phyloP scores from a whole-genome alignment of 2,797 vertebrate species.

The Carduelis carduelis region DNA sequence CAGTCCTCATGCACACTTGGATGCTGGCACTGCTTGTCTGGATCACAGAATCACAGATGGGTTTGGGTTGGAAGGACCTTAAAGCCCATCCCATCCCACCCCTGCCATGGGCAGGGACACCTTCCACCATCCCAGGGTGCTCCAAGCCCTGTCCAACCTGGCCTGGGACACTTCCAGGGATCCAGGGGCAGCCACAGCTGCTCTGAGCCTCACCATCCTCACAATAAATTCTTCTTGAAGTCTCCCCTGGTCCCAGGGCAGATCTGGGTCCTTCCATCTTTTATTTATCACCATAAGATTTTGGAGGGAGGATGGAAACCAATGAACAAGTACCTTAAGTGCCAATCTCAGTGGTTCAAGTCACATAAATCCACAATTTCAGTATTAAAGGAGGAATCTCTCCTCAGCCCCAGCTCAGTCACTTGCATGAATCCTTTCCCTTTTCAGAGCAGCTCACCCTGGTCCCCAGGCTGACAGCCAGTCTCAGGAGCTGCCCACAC shows the following conservation, averaged over 20 bases:
- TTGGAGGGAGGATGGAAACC: background rate
- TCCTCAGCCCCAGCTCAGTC: background rate
- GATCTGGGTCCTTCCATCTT: background rate
- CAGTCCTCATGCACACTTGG: background rate
- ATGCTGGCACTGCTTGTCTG: background rate
- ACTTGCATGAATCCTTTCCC: background rate
- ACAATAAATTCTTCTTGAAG: background rate
- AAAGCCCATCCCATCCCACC: accelerated
- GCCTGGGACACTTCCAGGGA: background rate
- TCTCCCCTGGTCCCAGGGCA: background rate
- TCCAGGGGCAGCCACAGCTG: background rate
- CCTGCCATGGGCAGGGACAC: background rate
- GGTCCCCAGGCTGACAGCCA: background rate
- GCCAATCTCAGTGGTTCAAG: background rate
- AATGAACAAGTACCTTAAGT: background rate
- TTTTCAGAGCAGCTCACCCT: background rate
- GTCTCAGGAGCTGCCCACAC: background rate
- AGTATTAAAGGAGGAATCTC: background rate
- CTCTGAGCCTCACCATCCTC: background rate
- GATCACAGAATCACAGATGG: background rate
- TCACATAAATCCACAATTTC: background rate
- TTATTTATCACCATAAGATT: background rate
- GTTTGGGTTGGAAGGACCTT: background rate
- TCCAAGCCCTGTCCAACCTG: accelerated
- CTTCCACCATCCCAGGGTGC: accelerated